Percentiles rank a stretch among this genome's conserved stretches.
phyloP scores from a whole-genome alignment of 2,113 vertebrate genomes.

The Sinosuthora webbiana region DNA sequence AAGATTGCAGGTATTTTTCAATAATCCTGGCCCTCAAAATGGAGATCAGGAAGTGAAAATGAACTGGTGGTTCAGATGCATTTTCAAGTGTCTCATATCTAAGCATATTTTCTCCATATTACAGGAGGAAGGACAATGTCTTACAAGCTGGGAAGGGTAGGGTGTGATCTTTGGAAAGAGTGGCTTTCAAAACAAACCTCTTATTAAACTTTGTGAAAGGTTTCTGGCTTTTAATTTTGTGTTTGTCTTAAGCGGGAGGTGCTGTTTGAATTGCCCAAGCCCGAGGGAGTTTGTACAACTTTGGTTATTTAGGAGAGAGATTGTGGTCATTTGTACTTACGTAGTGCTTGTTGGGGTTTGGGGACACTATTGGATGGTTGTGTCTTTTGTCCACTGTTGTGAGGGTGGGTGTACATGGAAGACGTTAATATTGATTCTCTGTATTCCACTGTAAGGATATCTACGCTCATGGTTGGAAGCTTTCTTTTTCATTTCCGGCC shows the following conservation, averaged over 20 bases:
- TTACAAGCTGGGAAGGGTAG: not conserved
- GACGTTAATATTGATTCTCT: not conserved
- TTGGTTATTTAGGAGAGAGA: not conserved
- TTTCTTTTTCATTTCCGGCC: not conserved
- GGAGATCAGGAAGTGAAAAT: not conserved
- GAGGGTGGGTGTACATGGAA: not conserved
- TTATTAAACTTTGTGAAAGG: not conserved
- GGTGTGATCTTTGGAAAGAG: not conserved
- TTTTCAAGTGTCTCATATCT: not conserved
- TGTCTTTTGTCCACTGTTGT: not conserved
- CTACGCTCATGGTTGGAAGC: not conserved
- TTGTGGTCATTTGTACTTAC: not conserved
- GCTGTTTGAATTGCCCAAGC: not conserved
- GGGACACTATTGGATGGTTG: not conserved
- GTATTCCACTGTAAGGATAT: not conserved
- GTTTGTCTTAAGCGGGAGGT: not conserved
- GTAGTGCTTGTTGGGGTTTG: not conserved
- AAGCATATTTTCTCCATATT: not conserved
- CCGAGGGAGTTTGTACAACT: not conserved
- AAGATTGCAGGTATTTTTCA: not conserved
- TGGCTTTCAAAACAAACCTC: not conserved
- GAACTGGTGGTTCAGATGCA: not conserved
- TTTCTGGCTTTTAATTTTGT: not conserved
- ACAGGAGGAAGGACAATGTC: not conserved
- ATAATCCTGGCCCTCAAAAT: not conserved